These are phyloP conservation scores for Lonchura striata DNA, from an alignment of 2,113 vertebrate genomes.

Conservation along the genomic window DNA sequence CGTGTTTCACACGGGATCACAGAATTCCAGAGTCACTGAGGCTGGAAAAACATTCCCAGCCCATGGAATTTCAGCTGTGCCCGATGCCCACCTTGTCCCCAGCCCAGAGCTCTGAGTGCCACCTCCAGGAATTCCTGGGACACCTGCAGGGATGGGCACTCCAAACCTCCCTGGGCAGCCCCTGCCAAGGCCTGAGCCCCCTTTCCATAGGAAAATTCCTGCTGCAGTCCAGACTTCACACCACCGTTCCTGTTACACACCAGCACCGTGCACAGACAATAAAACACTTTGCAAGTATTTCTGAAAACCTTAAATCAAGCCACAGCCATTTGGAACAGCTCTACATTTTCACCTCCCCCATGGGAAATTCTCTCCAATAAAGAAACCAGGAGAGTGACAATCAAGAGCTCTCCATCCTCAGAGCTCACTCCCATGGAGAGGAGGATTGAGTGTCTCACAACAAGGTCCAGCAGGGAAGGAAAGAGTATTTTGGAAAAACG, in stretches of 20 bases:
- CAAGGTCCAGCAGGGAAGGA: background rate
- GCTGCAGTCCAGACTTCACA: too few species aligned
- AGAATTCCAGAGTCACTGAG: background rate
- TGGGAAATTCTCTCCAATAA: background rate
- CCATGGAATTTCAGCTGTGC: background rate
- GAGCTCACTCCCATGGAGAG: background rate
- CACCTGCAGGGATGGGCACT: background rate
- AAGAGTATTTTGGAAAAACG: fast-evolving
- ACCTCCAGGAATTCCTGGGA: background rate
- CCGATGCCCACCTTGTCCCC: background rate
- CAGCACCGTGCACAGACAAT: background rate
- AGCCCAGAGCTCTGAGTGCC: background rate
- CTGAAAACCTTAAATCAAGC: background rate
- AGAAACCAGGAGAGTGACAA: background rate
- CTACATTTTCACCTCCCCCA: background rate
- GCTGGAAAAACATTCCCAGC: background rate
- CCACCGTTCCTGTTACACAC: fast-evolving
- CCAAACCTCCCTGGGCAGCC: background rate
- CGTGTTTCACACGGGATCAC: background rate
- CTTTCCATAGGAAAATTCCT: background rate
- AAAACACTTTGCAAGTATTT: background rate
- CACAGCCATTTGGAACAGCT: background rate
- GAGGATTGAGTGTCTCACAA: background rate
- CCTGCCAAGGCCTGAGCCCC: background rate
- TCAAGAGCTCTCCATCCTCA: background rate